Evolutionary conservation across 2,113 vertebrate species (phyloP).

Genomic region (Jaculus jaculus): DNA sequence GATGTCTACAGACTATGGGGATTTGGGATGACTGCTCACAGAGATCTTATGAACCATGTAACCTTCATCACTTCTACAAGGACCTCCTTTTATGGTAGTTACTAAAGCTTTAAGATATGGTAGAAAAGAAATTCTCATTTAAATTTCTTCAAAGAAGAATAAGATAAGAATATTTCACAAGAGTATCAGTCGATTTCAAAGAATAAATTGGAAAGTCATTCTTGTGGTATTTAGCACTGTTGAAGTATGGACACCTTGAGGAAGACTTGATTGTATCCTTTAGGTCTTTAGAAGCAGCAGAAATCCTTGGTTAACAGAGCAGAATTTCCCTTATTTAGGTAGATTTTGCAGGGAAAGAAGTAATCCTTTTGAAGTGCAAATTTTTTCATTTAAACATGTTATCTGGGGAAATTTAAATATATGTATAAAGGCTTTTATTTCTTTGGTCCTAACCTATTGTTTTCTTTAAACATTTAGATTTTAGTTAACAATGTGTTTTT

Average conservation of each 20-base stretch:
- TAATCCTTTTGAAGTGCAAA: slow-evolving; percentile 54
- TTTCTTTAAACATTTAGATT: slow-evolving; percentile 30
- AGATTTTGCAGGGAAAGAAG: not conserved
- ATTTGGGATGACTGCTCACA: rapidly evolving
- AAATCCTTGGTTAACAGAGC: slow-evolving; percentile 49
- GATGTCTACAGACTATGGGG: not conserved
- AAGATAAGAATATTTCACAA: slow-evolving; percentile 47
- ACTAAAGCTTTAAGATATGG: slow-evolving; percentile 32
- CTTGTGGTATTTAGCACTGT: not conserved
- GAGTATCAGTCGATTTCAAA: slow-evolving; percentile 4
- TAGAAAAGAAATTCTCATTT: slow-evolving; percentile 50
- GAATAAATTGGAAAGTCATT: slow-evolving; percentile 43
- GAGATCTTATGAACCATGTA: rapidly evolving
- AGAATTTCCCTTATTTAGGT: slow-evolving; percentile 27
- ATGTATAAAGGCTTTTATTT: slow-evolving; percentile 20
- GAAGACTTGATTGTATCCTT: not conserved
- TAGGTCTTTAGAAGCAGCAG: slow-evolving; percentile 22
- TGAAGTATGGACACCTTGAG: not conserved
- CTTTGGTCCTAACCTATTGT: slow-evolving; percentile 5
- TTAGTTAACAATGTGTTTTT: not conserved
- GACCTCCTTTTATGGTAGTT: not conserved
- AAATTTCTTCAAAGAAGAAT: slow-evolving; percentile 5
- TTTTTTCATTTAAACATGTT: slow-evolving; percentile 65
- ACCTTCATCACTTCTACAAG: not conserved
- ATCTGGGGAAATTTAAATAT: slow-evolving; percentile 21